Evolutionary conservation across 2,113 vertebrate genomes (phyloP), one percentile per base, ranked within the genome.

Genomic region (Rousettus leschenaultii): DNA sequence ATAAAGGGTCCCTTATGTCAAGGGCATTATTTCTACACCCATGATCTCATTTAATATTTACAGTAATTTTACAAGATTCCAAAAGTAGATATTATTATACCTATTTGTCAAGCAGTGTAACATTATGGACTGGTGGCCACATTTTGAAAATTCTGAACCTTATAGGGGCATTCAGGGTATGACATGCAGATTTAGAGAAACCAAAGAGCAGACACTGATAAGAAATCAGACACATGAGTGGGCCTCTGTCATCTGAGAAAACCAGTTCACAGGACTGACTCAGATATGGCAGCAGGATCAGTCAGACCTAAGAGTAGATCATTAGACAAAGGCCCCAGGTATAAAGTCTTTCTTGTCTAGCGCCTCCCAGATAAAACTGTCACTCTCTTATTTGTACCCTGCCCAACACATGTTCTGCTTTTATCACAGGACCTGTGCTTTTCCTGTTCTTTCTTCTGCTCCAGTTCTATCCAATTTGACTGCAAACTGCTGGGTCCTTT

Each of bases 71-170:
- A 21, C 77, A 40, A 5, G 48, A 86, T 55, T 86, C 63, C 63
- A 66, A 85, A 38, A 91, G 5, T 79, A 78, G 19, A 57, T 61
- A 65, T 79, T 59, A 79, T n/a, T 84, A 75, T 70, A 8, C 28
- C 59, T 84, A 8, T 68, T 91, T 95, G 66, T 78, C 26, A 83
- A 74, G 78, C 40, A 22, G 3, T 91, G 0, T 78, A 90, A 74
- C 35, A 73, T 65, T 84, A 70, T 68, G 33, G 16, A 12, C 21
- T 87, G 55, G 35, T 6, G 95, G 38, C 30, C 18, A 70, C 40
- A 66, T 83, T 89, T 85, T 89, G 38, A 96, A 94, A 88, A 78
- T 75, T 91, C 63, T 55, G 22, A 83, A 83, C 33, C 43, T 91
- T 77, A 82, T 10, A 33, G 30, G 24, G 6, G 12, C 38, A 65